Evolutionary conservation across 2,113 vertebrate species (phyloP), one percentile per base, ranked within the genome.

Genomic region (Sapayoa aenigma): DNA sequence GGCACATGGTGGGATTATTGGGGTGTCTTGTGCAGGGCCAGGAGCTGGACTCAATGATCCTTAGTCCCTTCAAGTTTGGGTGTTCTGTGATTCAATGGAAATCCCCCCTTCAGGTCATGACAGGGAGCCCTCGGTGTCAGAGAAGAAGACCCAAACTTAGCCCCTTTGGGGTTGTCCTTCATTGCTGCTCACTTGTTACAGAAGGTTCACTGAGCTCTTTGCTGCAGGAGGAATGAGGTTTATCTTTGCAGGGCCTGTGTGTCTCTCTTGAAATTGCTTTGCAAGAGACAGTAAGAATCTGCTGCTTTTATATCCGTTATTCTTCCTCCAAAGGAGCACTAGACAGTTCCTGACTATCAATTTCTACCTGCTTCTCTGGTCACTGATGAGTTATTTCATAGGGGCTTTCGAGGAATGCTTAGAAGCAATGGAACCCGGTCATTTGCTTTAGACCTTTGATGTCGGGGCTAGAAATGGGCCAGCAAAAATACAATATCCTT

Each of bases 331-430:
- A 37, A 62, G 53, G 16, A 81, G 47, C 22, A 33, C 20, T 37
- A 11, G 21, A 7, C 13, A 14, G 28, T 28, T 35, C 14, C 49
- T 17, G 9, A 25, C 31, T 55, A 0, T 65, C 12, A 4, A 0
- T n/a, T 69, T 88, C 23, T 53, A 3, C 5, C 59, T 53, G 31
- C 33, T 39, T 42, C 0, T 1, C 33, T 44, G 37, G 16, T 67
- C 16, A 11, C 20, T 37, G 47, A 5, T 35, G n/a, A 47, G 53
- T 47, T 23, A 14, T 49, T 72, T 56, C n/a, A 6, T 6, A 13
- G 56, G 42, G 9, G 23, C 50, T 74, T 30, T 31, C 27, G 22
- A 12, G 11, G 63, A 82, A 56, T 49, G 13, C 21, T 11, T 42
- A 39, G 72, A 46, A 77, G 25, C 42, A 33, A 5, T 30, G 55